Conservation (phyloP, 2,113 vertebrate genomes). For the Xyliphius kryptos region DNA sequence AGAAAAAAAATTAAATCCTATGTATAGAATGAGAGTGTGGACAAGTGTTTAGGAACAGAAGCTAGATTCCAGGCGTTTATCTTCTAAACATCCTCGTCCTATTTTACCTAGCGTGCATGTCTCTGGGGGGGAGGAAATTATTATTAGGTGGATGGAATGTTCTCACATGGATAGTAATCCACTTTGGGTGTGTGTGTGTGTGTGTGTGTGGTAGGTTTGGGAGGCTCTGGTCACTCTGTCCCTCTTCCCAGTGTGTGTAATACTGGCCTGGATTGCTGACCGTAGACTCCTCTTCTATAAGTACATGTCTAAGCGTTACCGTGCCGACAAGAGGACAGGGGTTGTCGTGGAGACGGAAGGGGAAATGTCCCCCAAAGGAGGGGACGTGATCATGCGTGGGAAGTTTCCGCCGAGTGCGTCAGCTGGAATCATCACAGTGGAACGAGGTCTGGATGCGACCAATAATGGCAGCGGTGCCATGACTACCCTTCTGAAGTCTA, state of each 20-base stretch:
- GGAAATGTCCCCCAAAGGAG: constrained; percentile 73
- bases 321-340: constrained; percentile 84
- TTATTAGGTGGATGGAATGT: too few species aligned
- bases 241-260: constrained; percentile 88
- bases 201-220: constrained; percentile 69
- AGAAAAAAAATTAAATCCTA: too few species aligned
- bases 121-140: too few species aligned
- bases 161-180: too few species aligned
- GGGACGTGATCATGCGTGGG: constrained; percentile 73
- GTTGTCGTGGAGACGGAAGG: constrained; percentile 90
- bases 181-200: constrained; percentile 13
- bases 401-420: constrained; percentile 61
- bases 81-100: too few species aligned
- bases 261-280: constrained; percentile 92
- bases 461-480: not conserved
- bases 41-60: too few species aligned
- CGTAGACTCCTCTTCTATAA: constrained; percentile 95
- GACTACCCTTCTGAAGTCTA: constrained; percentile 53
- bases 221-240: constrained; percentile 86
- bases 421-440: constrained; percentile 37
- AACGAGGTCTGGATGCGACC: constrained; percentile 46
- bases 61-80: too few species aligned
- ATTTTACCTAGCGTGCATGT: too few species aligned
- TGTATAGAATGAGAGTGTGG: too few species aligned
- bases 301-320: constrained; percentile 91